phyloP scores from a whole-genome alignment of 2,113 vertebrate genomes.

The Paedocypris sp. region DNA sequence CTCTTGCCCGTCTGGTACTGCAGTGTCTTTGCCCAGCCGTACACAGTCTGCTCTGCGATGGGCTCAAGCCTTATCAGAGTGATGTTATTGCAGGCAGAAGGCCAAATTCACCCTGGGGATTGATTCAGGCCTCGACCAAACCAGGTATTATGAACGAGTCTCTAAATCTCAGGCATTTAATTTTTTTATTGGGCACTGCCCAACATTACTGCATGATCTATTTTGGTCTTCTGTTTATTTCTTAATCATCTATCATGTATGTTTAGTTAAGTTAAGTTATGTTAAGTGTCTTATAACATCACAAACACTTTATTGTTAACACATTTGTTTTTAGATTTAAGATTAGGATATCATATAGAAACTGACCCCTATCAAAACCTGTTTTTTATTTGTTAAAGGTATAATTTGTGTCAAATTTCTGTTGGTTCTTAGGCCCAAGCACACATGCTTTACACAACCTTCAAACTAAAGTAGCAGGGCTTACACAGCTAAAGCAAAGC shows the following conservation, averaged over 20 bases:
- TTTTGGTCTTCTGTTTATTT: too few species aligned
- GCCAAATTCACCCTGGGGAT: conserved; percentile 78
- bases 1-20: conserved; percentile 82
- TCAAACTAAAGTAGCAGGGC: conserved; percentile 66
- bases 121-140: conserved; percentile 80
- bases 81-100: conserved; percentile 86
- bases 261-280: too few species aligned
- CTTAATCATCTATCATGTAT: background rate
- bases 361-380: too few species aligned
- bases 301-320: too few species aligned
- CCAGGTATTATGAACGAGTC: conserved; percentile 58
- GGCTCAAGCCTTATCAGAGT: conserved; percentile 87
- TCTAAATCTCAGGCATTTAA: too few species aligned
- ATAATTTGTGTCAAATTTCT: too few species aligned
- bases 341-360: too few species aligned
- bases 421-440: conserved; percentile 57
- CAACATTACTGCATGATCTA: too few species aligned
- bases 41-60: conserved; percentile 71
- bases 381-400: too few species aligned
- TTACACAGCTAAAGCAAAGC: conserved; percentile 71
- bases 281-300: too few species aligned
- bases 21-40: conserved; percentile 83
- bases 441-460: conserved; percentile 63
- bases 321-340: too few species aligned
- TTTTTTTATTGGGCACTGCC: too few species aligned